Base-by-base conservation (phyloP, 35 echinoderm and acorn worm species). In the Heliocidaris tuberculata region DNA sequence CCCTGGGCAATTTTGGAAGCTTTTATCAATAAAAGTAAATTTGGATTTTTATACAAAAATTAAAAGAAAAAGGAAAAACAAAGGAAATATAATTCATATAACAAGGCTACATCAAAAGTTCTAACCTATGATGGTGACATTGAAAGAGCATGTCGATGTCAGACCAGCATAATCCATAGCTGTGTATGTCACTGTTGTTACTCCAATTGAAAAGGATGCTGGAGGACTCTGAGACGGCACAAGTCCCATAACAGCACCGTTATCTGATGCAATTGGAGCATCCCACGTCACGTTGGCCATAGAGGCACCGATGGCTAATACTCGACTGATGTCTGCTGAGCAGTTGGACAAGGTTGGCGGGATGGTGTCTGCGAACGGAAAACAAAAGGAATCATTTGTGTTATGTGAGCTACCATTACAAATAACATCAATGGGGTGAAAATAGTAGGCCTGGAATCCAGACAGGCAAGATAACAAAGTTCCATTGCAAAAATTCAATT, bases 251-350 rank as follows among this genome's bases (percentile, higher is more conserved):
- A 93, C 13, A 15, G n/a, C 91, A 31, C 91, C 91, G 92, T 95
- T 95, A 85, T 95, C 95, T 30, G 42, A 29, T 17, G 88, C 88
- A 47, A 50, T 95, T 3, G 95, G 95, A 35, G 31, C 88, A 15
- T 88, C 48, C 95, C 95, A 95, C 9, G 50, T 95, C 27, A 95
- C 90, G 8, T 27, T 35, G 56, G 95, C 95, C 15, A 32, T 85
- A 31, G 95, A 56, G 29, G 61, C 19, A 48, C 95, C 89, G 24
- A 17, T n/a, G 89, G 88, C 89, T 15, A 56, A 60, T 52, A 48
- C 48, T 92, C n/a, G 16, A 48, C 2, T 92, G 13, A 95, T 7
- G 32, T 95, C 86, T 17, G 13, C 59, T 27, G 95, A 52, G 17
- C 86, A 90, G 54, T n/a, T 47, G 16, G 87, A 92, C 29, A 92